These are phyloP conservation scores for Pangasianodon gigas DNA, from an alignment of 2,113 vertebrate species.

Conservation along the genomic window DNA sequence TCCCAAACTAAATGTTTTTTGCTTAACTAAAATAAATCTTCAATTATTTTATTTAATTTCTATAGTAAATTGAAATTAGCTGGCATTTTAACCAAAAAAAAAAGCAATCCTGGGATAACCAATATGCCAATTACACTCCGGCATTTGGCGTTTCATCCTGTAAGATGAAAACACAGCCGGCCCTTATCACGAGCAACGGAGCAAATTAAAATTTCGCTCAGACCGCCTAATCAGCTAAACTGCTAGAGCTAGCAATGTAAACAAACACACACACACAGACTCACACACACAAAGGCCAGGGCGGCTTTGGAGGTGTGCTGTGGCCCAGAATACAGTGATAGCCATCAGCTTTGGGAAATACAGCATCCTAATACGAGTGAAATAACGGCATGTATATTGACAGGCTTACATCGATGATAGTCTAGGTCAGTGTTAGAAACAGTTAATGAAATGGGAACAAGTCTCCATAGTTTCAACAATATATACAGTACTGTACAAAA, in stretches of 20 bases:
- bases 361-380: not conserved
- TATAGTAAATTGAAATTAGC: constrained; percentile 64
- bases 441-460: not conserved
- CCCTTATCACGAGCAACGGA: constrained; percentile 73
- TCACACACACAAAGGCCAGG: constrained; percentile 3
- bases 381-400: constrained; percentile 7
- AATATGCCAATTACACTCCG: constrained; percentile 73
- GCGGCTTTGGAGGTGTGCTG: constrained; percentile 24
- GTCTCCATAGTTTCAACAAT: not conserved
- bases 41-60: constrained; percentile 61
- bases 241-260: constrained; percentile 63
- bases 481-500: no score
- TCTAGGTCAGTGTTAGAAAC: not conserved
- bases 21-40: constrained; percentile 48
- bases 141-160: constrained; percentile 66
- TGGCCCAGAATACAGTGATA: not conserved
- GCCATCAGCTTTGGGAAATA: not conserved
- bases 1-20: not conserved
- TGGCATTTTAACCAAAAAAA: constrained; percentile 60
- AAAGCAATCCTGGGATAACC: constrained; percentile 68
- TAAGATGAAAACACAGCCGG: constrained; percentile 66
- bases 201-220: constrained; percentile 77
- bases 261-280: constrained; percentile 67
- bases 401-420: not conserved
- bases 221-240: constrained; percentile 70